phyloP scores from a whole-genome alignment of 2,113 vertebrate genomes.

The Peromyscus polionotus region DNA sequence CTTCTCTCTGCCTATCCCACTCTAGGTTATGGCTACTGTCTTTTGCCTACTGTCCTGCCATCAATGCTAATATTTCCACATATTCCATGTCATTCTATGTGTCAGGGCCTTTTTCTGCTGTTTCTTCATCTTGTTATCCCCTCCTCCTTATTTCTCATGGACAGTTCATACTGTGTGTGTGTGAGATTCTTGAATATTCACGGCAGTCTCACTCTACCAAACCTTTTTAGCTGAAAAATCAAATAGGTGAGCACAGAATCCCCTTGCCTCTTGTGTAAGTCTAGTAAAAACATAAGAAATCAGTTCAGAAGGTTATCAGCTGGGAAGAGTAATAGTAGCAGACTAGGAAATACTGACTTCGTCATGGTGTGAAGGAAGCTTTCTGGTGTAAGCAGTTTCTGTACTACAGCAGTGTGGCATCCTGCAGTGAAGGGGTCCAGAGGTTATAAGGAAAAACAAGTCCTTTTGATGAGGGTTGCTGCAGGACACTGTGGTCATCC shows the following conservation, averaged over 20 bases:
- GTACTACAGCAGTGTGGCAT: background rate
- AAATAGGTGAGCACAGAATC: background rate
- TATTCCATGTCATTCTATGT: background rate
- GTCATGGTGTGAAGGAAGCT: background rate
- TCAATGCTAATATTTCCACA: background rate
- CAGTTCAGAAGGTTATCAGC: constrained; percentile 10
- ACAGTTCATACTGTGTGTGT: background rate
- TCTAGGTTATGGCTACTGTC: background rate
- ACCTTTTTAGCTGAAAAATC: background rate
- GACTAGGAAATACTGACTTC: background rate
- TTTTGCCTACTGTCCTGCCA: background rate
- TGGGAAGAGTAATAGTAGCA: background rate
- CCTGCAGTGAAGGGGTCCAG: background rate
- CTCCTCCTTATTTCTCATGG: background rate
- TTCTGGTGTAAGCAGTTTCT: background rate
- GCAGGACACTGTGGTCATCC: background rate
- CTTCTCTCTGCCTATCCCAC: background rate
- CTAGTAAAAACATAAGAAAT: background rate
- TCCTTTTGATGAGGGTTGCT: background rate
- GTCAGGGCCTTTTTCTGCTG: background rate
- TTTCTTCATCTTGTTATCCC: background rate
- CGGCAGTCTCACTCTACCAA: background rate
- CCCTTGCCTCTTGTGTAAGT: background rate
- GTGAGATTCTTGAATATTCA: background rate
- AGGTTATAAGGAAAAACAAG: background rate